phyloP scores from a whole-genome alignment of 1,140 invertebrate species.

The Drosophila azteca region DNA sequence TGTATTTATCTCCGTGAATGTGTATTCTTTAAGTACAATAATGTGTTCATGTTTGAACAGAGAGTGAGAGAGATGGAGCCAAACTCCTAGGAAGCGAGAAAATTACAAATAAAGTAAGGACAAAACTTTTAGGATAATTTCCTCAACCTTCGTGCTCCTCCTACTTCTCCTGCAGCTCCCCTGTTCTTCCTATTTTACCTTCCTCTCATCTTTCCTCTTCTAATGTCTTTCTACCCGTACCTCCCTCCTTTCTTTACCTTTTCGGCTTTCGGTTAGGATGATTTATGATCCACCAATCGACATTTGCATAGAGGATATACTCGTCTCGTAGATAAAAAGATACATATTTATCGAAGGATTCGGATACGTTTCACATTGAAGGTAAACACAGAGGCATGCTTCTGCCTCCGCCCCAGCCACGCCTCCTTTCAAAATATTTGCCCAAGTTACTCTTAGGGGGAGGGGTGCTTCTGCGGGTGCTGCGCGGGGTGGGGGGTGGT shows the following conservation, averaged over 20 bases:
- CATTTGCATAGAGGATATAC: slow-evolving; percentile 36
- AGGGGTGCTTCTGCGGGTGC: not conserved
- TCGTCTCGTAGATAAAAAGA: too few species aligned
- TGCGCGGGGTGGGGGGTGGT: not conserved
- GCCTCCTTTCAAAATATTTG: slow-evolving; percentile 26
- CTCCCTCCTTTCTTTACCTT: not conserved
- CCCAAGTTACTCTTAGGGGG: not conserved
- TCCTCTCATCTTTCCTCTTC: too few species aligned
- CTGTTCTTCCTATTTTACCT: too few species aligned
- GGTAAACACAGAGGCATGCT: slow-evolving; percentile 33
- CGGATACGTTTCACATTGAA: not conserved
- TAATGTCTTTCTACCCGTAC: too few species aligned
- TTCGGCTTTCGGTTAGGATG: slow-evolving; percentile 13
- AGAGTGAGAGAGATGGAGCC: too few species aligned
- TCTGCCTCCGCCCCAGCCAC: slow-evolving; percentile 5
- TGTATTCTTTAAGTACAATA: too few species aligned
- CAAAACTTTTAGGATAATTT: slow-evolving; percentile 46
- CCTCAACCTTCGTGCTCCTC: not conserved
- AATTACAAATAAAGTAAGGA: slow-evolving; percentile 52
- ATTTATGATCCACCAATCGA: slow-evolving; percentile 36
- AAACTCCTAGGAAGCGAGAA: not conserved
- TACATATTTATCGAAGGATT: slow-evolving; percentile 29
- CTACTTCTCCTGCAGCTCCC: too few species aligned
- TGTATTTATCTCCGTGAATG: too few species aligned
- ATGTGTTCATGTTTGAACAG: too few species aligned